Evolutionary conservation across 2,797 vertebrate genomes (phyloP), one percentile per base, ranked within the genome.

Genomic region (Pteropus rufus): DNA sequence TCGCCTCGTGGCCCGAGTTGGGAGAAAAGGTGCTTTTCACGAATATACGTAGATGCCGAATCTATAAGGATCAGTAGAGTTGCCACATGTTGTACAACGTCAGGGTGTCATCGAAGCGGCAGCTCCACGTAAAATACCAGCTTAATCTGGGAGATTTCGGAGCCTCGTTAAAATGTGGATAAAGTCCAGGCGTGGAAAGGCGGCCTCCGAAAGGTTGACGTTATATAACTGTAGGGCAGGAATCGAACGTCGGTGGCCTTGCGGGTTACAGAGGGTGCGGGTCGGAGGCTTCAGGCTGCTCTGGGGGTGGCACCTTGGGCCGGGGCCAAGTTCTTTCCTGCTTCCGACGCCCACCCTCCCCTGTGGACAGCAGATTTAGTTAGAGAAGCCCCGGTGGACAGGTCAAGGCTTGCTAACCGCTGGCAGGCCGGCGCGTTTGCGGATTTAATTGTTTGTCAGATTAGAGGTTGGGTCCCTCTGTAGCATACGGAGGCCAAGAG

Each of bases 131-230:
- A 98, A 99, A 99, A 98, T 98, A 98, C 98, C 97, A 97, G 97
- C 98, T 98, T 98, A 98, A 98, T 98, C 98, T 97, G 77, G 39
- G 97, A 88, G 98, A 97, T 98, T 99, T 99, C 98, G 98, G 98
- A 98, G 98, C 98, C 98, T 98, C 98, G 97, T 99, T 99, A 99
- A 98, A 99, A 98, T 98, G 98, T 98, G 98, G 98, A 97, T 98
- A 97, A 98, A 98, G 98, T 98, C 98, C 98, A 98, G 98, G 98
- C 98, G 98, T 97, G 98, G 98, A 97, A 97, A 98, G 98, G 98
- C 98, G 98, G 97, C 97, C 98, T 97, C 98, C 98, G 97, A 98
- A 98, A 98, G 98, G 98, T 98, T 98, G 98, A 98, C 98, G 98
- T 97, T 98, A 97, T 98, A 98, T 98, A 98, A 98, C 98, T 98